Percentiles rank a stretch among this genome's conserved stretches.
phyloP scores from a whole-genome alignment of 2,113 vertebrate species.

The Proterorhinus semilunaris region DNA sequence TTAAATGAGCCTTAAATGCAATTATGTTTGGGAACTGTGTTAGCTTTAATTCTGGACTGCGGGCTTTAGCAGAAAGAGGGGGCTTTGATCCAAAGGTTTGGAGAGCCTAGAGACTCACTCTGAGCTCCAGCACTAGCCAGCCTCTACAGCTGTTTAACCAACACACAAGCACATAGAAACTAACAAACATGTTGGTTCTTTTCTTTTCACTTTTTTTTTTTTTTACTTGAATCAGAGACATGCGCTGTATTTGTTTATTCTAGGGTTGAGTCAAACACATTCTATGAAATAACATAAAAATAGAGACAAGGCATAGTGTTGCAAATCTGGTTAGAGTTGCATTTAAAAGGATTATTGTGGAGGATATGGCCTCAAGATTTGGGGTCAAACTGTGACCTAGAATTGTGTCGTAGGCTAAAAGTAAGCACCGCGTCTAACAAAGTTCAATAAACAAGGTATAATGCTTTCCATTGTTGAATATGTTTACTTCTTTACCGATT shows the following conservation, averaged over 20 bases:
- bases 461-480: not conserved
- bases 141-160: conserved; percentile 30
- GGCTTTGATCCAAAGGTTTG: conserved; percentile 64
- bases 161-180: conserved; percentile 27
- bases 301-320: conserved; percentile 7
- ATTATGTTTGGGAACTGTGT: conserved; percentile 47
- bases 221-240: conserved; percentile 21
- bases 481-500: not conserved
- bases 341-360: not conserved
- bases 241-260: not conserved
- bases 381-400: conserved; percentile 6
- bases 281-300: conserved; percentile 21
- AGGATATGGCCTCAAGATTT: conserved; percentile 1
- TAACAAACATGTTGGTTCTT: conserved; percentile 31
- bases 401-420: not conserved
- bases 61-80: conserved; percentile 37
- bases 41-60: conserved; percentile 56
- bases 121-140: conserved; percentile 28
- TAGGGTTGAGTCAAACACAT: conserved; percentile 14
- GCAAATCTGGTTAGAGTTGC: conserved; percentile 3
- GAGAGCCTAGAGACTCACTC: conserved; percentile 38
- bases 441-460: not conserved
- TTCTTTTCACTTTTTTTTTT: conserved; percentile 10
- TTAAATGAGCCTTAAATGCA: conserved; percentile 63
- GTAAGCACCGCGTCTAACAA: not conserved